Evolutionary conservation across 2,797 vertebrate genomes (phyloP).

Genomic region (Pyrocephalus nanus): DNA sequence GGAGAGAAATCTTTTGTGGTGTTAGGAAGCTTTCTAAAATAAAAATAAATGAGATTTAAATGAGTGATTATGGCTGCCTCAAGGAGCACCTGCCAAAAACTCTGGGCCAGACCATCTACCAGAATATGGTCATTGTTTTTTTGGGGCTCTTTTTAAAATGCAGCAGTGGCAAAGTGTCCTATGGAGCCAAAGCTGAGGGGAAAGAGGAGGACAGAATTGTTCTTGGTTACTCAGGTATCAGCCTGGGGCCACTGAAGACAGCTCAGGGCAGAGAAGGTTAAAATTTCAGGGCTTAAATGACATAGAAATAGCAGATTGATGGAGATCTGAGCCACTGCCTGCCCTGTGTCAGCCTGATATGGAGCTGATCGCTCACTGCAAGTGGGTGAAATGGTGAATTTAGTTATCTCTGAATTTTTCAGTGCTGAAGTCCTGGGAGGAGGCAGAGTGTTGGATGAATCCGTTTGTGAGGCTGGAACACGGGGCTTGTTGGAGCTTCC

Average conservation of each 20-base stretch:
- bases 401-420: neutral
- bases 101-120: neutral
- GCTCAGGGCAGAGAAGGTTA: neutral
- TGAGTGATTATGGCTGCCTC: slow-evolving; percentile 8
- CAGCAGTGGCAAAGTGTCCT: neutral
- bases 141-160: neutral
- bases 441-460: neutral
- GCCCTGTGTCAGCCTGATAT: neutral
- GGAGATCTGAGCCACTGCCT: neutral
- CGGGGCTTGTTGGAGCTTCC: neutral
- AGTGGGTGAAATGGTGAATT: neutral
- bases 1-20: slow-evolving; percentile 18
- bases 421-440: neutral
- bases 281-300: neutral
- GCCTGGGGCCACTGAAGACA: neutral
- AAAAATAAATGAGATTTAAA: slow-evolving; percentile 47
- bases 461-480: neutral
- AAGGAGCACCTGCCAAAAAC: slow-evolving; percentile 28
- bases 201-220: neutral
- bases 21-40: slow-evolving; percentile 27
- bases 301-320: neutral
- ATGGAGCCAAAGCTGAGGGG: neutral
- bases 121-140: neutral
- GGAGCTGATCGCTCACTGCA: accelerated
- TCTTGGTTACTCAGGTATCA: neutral